These are phyloP conservation scores for Heliconius aoede DNA, from an alignment of 2,888 invertebrate genomes.

Conservation along the genomic window DNA sequence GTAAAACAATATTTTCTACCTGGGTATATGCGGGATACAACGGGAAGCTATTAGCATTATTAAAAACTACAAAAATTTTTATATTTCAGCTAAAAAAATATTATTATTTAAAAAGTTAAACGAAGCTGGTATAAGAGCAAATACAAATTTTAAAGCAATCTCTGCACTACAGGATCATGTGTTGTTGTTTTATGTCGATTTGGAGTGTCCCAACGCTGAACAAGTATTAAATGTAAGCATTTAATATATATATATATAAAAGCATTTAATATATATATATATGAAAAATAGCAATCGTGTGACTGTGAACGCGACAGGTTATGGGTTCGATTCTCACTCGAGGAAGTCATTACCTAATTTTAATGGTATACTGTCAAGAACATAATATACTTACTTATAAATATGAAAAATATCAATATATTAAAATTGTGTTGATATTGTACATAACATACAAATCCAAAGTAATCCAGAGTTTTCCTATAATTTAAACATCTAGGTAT, in stretches of 20 bases:
- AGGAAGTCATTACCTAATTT: too few relatives aligned
- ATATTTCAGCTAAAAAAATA: conserved; percentile 53
- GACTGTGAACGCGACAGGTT: background rate
- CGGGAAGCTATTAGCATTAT: background rate
- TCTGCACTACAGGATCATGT: conserved; percentile 56
- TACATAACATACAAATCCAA: too few relatives aligned
- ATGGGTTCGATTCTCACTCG: background rate
- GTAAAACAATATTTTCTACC: background rate
- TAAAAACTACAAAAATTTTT: background rate
- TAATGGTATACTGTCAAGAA: too few relatives aligned
- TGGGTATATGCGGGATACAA: background rate
- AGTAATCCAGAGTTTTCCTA: background rate
- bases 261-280: too few relatives aligned
- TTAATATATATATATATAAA: background rate
- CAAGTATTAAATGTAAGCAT: conserved; percentile 58
- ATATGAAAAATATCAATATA: too few relatives aligned
- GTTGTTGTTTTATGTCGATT: conserved; percentile 61
- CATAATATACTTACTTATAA: too few relatives aligned
- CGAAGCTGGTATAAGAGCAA: conserved; percentile 53
- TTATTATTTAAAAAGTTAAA: conserved; percentile 55
- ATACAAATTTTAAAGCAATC: conserved; percentile 46
- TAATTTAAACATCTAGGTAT: conserved; percentile 28
- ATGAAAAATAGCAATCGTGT: background rate
- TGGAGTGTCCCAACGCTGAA: conserved; percentile 58
- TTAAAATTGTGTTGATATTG: too few relatives aligned